phyloP scores from a whole-genome alignment of 2,113 vertebrate genomes.

The Strigops habroptila region DNA sequence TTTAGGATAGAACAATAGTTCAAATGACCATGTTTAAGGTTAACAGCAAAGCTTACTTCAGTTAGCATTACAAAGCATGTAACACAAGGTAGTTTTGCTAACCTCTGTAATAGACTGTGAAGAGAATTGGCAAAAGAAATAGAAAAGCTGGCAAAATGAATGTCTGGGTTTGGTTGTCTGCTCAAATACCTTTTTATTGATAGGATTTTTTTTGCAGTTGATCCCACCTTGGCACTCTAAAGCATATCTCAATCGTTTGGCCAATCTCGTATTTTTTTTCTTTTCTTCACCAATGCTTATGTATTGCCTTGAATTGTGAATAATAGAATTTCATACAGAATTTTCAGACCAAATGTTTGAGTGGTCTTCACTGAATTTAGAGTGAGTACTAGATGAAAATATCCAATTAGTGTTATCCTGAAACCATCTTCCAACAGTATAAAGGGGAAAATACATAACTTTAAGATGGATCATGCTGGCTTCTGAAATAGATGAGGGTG shows the following conservation, averaged over 20 bases:
- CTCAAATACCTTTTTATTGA: no score
- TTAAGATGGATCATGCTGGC: background rate
- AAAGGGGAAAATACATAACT: background rate
- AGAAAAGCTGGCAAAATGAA: background rate
- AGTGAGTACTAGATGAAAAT: background rate
- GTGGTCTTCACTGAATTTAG: background rate
- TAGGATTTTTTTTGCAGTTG: background rate
- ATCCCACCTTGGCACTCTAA: background rate
- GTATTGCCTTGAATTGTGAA: background rate
- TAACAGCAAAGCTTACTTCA: background rate
- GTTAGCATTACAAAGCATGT: background rate
- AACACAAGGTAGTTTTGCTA: background rate
- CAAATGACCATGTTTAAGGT: background rate
- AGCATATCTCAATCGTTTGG: background rate
- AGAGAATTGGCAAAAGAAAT: background rate
- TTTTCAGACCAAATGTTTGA: background rate
- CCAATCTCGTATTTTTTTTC: background rate
- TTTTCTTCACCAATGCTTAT: background rate
- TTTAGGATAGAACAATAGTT: background rate
- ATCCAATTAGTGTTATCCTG: background rate
- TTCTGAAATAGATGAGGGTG: background rate
- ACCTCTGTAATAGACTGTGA: background rate
- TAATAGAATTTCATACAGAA: background rate
- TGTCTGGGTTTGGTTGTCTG: background rate
- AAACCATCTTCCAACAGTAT: background rate